These are phyloP conservation scores for Aspiorhynchus laticeps DNA, from an alignment of 2,113 vertebrate species.

Conservation along the genomic window DNA sequence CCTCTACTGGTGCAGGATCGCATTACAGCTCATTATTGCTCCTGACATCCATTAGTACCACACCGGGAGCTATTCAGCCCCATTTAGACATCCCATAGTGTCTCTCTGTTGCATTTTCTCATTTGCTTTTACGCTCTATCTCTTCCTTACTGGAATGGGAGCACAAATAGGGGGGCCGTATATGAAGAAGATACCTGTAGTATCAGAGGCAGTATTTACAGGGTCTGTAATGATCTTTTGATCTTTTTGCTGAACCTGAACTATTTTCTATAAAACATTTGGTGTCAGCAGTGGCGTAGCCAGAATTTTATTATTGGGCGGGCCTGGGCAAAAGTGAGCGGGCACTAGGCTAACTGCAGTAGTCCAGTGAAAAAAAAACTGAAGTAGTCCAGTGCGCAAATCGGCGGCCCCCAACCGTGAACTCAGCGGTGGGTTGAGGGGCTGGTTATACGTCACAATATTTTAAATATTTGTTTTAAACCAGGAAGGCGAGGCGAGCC, in stretches of 20 bases:
- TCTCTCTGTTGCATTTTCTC: constrained; percentile 1
- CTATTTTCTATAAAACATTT: background rate
- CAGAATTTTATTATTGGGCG: too few species aligned
- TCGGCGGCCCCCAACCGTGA: too few species aligned
- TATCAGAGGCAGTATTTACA: background rate
- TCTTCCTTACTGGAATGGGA: constrained; percentile 16
- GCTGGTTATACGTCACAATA: too few species aligned
- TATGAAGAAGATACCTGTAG: background rate
- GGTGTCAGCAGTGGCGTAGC: too few species aligned
- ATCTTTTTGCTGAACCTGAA: background rate
- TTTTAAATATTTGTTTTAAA: too few species aligned
- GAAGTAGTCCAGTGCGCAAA: too few species aligned
- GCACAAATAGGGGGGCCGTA: background rate
- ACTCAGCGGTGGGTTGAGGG: too few species aligned
- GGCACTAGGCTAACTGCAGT: too few species aligned
- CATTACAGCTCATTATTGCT: constrained; percentile 47
- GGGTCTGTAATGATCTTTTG: background rate
- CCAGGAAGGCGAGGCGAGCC: too few species aligned
- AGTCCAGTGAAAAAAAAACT: too few species aligned
- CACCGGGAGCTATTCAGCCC: constrained; percentile 31
- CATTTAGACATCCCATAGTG: constrained; percentile 28
- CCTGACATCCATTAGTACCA: constrained; percentile 33
- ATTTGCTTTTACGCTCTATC: constrained; percentile 5
- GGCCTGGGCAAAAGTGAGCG: too few species aligned
- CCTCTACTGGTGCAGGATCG: constrained; percentile 52